Conservation (phyloP, 1,140 invertebrate species). For the Melanaphis sacchari region DNA sequence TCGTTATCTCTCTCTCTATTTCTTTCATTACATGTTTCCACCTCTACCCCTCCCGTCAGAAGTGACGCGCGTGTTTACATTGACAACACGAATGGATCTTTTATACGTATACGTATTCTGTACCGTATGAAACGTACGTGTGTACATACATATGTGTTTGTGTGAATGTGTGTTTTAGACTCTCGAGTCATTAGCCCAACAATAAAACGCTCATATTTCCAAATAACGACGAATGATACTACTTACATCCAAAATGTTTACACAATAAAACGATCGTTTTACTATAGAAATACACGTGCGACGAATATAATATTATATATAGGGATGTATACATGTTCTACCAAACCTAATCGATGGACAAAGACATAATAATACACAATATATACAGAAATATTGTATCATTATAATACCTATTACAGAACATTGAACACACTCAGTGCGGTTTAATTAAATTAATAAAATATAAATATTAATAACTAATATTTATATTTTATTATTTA, state of each 20-base stretch:
- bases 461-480: no score
- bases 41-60: not conserved
- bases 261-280: constrained; percentile 18
- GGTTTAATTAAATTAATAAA: not conserved
- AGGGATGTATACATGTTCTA: not conserved
- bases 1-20: not conserved
- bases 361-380: not conserved
- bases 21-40: not conserved
- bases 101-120: not conserved
- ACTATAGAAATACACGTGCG: not conserved
- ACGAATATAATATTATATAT: not conserved
- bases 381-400: no score
- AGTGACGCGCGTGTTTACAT: not conserved
- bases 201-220: constrained; percentile 45
- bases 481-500: no score
- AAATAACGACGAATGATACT: not conserved
- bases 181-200: constrained; percentile 11
- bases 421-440: not conserved
- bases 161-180: constrained; percentile 16
- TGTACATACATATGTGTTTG: not conserved
- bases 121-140: not conserved
- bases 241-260: constrained; percentile 1
- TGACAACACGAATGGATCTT: constrained; percentile 16
- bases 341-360: not conserved
- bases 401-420: not conserved